Evolutionary conservation across 2,888 invertebrate species (phyloP).

Genomic region (Acleris sparsana): DNA sequence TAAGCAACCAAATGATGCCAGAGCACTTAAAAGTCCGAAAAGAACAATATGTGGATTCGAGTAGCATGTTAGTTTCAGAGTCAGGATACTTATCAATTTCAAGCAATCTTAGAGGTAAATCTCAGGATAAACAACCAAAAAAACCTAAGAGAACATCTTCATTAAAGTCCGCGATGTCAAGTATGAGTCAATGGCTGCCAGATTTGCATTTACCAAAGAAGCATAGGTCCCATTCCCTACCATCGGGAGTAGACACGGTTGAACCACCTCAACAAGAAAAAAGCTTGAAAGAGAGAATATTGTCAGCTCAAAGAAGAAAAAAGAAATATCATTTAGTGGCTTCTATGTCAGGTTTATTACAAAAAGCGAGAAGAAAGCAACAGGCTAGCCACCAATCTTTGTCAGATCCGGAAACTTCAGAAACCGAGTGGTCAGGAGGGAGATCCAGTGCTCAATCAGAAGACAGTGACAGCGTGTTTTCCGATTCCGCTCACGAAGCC

Average conservation of each 20-base stretch:
- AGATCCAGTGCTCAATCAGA: slow-evolving; percentile 88
- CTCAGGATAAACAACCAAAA: slow-evolving; percentile 83
- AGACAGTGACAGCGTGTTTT: slow-evolving; percentile 89
- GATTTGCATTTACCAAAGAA: slow-evolving; percentile 90
- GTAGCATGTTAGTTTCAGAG: slow-evolving; percentile 88
- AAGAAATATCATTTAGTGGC: slow-evolving; percentile 92
- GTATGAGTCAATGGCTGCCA: slow-evolving; percentile 91
- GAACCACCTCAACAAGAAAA: slow-evolving; percentile 78
- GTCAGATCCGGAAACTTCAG: slow-evolving; percentile 90
- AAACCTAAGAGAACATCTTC: slow-evolving; percentile 89
- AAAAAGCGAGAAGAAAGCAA: slow-evolving; percentile 90
- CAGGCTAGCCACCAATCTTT: slow-evolving; percentile 85
- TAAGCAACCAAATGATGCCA: slow-evolving; percentile 59
- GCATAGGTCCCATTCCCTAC: slow-evolving; percentile 92
- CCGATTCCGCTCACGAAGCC: slow-evolving; percentile 86
- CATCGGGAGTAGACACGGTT: slow-evolving; percentile 86
- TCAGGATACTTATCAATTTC: slow-evolving; percentile 91
- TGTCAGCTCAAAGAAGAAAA: slow-evolving; percentile 85
- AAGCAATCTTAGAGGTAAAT: slow-evolving; percentile 83
- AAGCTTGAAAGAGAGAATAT: slow-evolving; percentile 73
- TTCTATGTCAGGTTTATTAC: slow-evolving; percentile 92
- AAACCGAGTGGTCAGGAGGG: slow-evolving; percentile 87
- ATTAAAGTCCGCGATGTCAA: slow-evolving; percentile 91
- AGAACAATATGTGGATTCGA: slow-evolving; percentile 74
- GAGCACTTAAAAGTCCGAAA: slow-evolving; percentile 66